These are phyloP conservation scores for Coptodon bakossiorum DNA, from an alignment of 2,113 vertebrate genomes.

Conservation along the genomic window DNA sequence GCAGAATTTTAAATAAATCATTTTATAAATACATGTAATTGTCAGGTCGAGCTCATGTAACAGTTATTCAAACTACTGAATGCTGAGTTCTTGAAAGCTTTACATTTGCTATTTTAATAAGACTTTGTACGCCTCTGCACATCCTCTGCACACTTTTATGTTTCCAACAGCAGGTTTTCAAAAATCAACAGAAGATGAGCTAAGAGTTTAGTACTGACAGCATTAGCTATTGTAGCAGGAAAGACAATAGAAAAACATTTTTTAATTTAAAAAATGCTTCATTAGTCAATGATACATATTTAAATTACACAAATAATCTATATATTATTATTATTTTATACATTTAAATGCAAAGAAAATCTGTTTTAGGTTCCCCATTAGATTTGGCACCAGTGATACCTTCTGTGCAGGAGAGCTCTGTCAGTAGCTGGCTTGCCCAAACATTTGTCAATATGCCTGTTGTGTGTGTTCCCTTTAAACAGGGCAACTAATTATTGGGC, in stretches of 20 bases:
- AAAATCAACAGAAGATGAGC: neutral
- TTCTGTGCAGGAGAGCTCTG: neutral
- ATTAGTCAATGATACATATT: neutral
- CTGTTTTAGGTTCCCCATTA: neutral
- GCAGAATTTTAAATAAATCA: neutral
- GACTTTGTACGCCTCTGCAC: slow-evolving; percentile 12
- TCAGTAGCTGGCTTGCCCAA: neutral
- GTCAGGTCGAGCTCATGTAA: neutral
- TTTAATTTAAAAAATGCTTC: neutral
- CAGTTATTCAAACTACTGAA: neutral
- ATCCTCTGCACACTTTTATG: neutral
- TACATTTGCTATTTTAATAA: slow-evolving; percentile 7
- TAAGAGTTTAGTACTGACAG: neutral
- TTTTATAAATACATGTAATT: neutral
- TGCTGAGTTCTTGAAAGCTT: neutral
- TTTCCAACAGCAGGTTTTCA: neutral
- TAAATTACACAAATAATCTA: neutral
- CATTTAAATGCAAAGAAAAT: neutral
- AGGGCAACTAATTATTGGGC: slow-evolving; percentile 19
- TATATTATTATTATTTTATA: neutral
- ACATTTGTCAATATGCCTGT: slow-evolving; percentile 20
- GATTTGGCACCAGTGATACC: neutral
- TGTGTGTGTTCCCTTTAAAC: neutral
- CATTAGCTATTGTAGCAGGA: neutral
- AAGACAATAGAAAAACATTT: neutral